phyloP scores from a whole-genome alignment of 2,888 invertebrate genomes.

The Tenthredo notha region DNA sequence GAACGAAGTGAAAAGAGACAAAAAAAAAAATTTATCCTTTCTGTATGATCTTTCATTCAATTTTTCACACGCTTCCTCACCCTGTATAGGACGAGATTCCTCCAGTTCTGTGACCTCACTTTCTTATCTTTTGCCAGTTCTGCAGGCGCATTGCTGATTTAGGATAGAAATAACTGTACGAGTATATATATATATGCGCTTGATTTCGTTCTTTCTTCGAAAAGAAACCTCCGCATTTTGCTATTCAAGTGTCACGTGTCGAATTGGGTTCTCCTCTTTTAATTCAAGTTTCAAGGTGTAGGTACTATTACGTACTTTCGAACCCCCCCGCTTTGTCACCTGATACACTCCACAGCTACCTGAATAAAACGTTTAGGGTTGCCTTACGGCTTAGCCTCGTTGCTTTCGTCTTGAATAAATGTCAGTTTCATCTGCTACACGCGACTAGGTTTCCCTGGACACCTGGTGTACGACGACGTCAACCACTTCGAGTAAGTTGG shows the following conservation, averaged over 20 bases:
- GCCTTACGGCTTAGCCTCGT: neutral
- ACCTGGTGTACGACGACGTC: neutral
- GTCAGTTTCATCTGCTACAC: neutral
- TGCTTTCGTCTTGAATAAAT: neutral
- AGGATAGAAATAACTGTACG: neutral
- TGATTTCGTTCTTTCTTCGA: neutral
- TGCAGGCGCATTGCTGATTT: conserved; percentile 42
- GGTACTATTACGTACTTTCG: neutral
- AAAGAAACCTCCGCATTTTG: neutral
- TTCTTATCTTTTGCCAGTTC: conserved; percentile 32
- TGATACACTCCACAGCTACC: neutral
- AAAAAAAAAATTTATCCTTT: neutral
- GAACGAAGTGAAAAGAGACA: neutral
- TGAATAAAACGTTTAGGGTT: neutral
- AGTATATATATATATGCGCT: neutral
- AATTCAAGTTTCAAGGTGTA: neutral
- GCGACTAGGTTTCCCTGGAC: neutral
- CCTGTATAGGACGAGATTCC: conserved; percentile 1
- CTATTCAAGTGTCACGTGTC: neutral
- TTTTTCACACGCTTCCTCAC: neutral
- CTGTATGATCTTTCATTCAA: neutral
- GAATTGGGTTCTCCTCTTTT: neutral
- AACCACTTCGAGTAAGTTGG: conserved; percentile 1
- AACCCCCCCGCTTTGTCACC: neutral
- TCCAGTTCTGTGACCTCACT: neutral